Evolutionary conservation across 1,140 invertebrate species (phyloP).

Genomic region (Macrocentrus cingulum): DNA sequence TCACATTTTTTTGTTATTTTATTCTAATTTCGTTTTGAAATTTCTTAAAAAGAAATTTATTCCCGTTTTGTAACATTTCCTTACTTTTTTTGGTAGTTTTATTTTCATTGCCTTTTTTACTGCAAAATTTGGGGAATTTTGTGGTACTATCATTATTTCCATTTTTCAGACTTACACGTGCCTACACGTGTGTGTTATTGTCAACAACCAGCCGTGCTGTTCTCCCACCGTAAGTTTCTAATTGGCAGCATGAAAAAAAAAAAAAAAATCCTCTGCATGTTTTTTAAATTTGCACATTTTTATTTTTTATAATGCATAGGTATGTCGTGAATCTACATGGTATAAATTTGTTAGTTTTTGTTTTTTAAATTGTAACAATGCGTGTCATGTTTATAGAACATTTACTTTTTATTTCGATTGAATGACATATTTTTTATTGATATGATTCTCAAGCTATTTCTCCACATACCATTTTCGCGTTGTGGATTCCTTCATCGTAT

Average conservation of each 20-base stretch:
- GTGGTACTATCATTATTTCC: slow-evolving; percentile 40
- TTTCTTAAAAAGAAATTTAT: background rate
- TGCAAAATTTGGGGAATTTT: no score
- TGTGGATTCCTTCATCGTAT: no score
- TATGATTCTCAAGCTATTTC: no score
- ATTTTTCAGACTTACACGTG: slow-evolving; percentile 83
- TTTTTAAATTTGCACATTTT: slow-evolving; percentile 6
- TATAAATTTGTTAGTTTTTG: background rate
- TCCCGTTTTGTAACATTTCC: background rate
- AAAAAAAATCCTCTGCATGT: slow-evolving; percentile 23
- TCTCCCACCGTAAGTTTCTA: slow-evolving; percentile 73
- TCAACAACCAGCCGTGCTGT: slow-evolving; percentile 80
- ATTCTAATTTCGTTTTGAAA: background rate
- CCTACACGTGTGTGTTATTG: slow-evolving; percentile 81
- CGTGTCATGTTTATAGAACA: no score
- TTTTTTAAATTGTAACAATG: no score
- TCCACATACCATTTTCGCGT: no score
- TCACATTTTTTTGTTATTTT: background rate
- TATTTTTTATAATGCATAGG: background rate
- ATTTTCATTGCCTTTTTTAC: no score
- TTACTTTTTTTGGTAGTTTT: background rate
- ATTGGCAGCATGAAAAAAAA: slow-evolving; percentile 24
- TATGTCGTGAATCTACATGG: background rate
- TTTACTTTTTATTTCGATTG: no score
- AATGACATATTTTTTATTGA: no score